Conservation (phyloP, 2,888 invertebrate genomes). For the Myathropa florea region DNA sequence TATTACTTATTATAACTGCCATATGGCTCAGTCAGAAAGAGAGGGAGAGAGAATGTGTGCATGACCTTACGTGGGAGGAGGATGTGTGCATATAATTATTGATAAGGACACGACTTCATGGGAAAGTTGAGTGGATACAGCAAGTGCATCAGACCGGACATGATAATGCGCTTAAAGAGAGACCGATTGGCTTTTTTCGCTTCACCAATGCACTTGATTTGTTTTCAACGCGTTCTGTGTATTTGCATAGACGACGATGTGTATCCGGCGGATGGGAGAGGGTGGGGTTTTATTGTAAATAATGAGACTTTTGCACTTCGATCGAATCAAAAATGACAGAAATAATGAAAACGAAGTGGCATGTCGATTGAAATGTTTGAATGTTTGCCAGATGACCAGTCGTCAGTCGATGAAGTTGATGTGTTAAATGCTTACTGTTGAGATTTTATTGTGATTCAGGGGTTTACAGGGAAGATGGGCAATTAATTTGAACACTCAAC, state of each 20-base stretch:
- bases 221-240: background rate
- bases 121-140: background rate
- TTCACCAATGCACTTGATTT: background rate
- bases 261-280: too few relatives aligned
- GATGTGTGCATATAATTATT: background rate
- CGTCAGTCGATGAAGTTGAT: background rate
- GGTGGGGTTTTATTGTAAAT: background rate
- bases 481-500: too few relatives aligned
- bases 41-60: too few relatives aligned
- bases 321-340: background rate
- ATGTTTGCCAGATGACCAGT: background rate
- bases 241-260: background rate
- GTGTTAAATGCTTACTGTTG: background rate
- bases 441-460: too few relatives aligned
- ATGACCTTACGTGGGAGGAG: too few relatives aligned
- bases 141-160: slow-evolving; percentile 11
- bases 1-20: slow-evolving; percentile 23
- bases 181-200: slow-evolving; percentile 21
- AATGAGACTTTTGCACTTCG: background rate
- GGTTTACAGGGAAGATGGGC: background rate
- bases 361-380: background rate
- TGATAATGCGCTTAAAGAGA: slow-evolving; percentile 8
- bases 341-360: background rate
- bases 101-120: background rate
- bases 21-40: background rate